Conservation (phyloP, 92 coral and sea anemone genomes). For the Phenganax stokvisi region DNA sequence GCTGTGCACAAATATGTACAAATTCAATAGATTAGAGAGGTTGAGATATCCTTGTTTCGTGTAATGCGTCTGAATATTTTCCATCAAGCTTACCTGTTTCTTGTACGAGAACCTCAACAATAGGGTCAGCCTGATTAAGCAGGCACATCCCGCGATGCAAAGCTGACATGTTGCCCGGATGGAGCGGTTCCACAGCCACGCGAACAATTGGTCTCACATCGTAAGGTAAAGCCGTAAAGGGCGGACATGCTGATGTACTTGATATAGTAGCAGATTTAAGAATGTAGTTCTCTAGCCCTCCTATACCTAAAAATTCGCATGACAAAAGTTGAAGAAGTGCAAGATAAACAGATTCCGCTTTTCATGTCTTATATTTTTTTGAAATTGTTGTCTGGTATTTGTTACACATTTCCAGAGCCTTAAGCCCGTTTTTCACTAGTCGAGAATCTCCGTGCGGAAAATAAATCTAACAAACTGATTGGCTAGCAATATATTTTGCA, state of each 20-base stretch:
- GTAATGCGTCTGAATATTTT: neutral
- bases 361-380: no score
- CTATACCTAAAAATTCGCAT: constrained; percentile 63
- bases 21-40: no score
- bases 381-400: no score
- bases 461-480: no score
- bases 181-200: constrained; percentile 91
- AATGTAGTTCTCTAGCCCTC: constrained; percentile 80
- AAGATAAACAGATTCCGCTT: no score
- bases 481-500: no score
- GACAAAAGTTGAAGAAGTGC: no score
- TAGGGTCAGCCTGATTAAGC: constrained; percentile 97
- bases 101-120: constrained; percentile 88
- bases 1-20: no score
- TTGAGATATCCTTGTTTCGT: neutral
- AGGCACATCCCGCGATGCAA: constrained; percentile 87
- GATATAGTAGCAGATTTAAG: constrained; percentile 96
- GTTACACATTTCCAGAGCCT: no score
- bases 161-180: constrained; percentile 85
- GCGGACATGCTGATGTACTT: constrained; percentile 79
- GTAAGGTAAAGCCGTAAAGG: constrained; percentile 86
- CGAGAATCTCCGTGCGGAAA: no score
- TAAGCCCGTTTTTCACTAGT: no score
- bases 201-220: constrained; percentile 96
- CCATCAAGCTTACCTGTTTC: constrained; percentile 65